Evolutionary conservation across 2,797 vertebrate genomes (phyloP).

Genomic region (Antennarius maculatus): DNA sequence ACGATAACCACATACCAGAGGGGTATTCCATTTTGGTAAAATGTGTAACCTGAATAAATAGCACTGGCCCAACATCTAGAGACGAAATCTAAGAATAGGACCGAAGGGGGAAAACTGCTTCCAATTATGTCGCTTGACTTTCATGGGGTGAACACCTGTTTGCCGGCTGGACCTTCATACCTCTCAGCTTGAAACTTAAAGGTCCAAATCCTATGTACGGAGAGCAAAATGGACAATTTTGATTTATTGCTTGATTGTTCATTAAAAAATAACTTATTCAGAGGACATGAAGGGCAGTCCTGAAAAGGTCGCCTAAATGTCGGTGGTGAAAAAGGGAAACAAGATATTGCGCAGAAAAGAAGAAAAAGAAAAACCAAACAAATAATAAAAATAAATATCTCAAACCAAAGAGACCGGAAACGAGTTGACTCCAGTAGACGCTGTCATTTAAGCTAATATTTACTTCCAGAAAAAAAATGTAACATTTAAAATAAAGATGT

Average conservation of each 20-base stretch:
- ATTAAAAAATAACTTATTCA: no score
- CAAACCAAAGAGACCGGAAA: not conserved
- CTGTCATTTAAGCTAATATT: no score
- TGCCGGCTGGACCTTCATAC: conserved; percentile 33
- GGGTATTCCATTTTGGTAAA: conserved; percentile 44
- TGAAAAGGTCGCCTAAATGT: conserved; percentile 22
- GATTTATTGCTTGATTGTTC: not conserved
- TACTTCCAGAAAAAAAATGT: no score
- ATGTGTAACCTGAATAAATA: conserved; percentile 45
- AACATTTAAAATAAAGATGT: not conserved
- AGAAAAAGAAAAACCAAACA: not conserved
- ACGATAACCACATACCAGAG: conserved; percentile 30
- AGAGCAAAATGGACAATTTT: not conserved
- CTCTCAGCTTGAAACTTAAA: conserved; percentile 27
- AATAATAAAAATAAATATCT: no score
- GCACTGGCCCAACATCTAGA: conserved; percentile 24
- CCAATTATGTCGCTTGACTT: conserved; percentile 16
- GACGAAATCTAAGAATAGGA: conserved; percentile 51
- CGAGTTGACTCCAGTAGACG: no score
- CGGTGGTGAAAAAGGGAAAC: not conserved
- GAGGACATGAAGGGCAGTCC: not conserved
- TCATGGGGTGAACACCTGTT: conserved; percentile 41
- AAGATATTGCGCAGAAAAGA: not conserved
- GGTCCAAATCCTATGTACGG: conserved; percentile 16
- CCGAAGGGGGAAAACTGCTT: conserved; percentile 14